Conservation (phyloP, 2,113 vertebrate genomes). For the Sander lucioperca region DNA sequence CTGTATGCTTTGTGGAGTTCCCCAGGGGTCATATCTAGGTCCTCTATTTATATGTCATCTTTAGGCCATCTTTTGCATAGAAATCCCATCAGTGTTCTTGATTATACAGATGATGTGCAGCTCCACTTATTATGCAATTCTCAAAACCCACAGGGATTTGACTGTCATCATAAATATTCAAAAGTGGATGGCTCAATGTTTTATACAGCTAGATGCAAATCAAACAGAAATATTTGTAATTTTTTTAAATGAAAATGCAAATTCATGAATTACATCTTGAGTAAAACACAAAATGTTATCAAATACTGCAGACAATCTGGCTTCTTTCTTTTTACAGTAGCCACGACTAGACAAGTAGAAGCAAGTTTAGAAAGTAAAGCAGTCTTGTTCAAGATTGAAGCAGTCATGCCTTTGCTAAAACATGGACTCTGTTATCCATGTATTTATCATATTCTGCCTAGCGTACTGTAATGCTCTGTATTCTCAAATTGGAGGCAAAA, state of each 20-base stretch:
- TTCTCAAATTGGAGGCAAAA: not conserved
- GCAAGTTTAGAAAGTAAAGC: not conserved
- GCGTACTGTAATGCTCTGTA: not conserved
- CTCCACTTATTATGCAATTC: constrained; percentile 46
- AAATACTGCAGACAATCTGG: not conserved
- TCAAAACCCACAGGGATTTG: constrained; percentile 38
- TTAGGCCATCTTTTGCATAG: constrained; percentile 2
- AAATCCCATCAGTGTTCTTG: constrained; percentile 27
- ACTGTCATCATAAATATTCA: constrained; percentile 37
- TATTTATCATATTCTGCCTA: not conserved
- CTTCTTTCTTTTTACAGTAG: not conserved
- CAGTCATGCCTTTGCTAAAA: not conserved
- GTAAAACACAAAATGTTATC: too few species aligned
- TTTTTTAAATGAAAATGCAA: constrained; percentile 13
- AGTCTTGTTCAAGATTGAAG: not conserved
- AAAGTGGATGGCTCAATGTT: constrained; percentile 26
- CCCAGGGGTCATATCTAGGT: constrained; percentile 2
- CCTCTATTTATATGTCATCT: constrained; percentile 9
- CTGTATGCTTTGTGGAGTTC: not conserved
- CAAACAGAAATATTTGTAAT: not conserved
- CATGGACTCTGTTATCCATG: not conserved
- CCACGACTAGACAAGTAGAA: not conserved
- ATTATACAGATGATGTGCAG: constrained; percentile 51
- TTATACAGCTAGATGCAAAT: constrained; percentile 9
- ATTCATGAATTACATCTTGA: not conserved